Evolutionary conservation across 2,797 vertebrate species (phyloP).

Genomic region (Poecilia gillii): DNA sequence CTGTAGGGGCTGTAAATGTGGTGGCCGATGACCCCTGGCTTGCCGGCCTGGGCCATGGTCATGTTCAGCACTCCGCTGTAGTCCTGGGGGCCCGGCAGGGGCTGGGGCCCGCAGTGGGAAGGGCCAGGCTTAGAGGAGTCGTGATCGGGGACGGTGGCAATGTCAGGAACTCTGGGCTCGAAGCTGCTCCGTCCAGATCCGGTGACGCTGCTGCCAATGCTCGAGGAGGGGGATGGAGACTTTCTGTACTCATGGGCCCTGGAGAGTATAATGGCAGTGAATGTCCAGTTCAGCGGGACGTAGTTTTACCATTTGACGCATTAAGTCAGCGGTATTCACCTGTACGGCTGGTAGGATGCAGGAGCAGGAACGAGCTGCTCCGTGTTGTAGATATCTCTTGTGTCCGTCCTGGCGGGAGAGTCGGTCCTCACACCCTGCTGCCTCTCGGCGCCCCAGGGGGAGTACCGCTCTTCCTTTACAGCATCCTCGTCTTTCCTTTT

Average conservation of each 20-base stretch:
- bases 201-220: slow-evolving; percentile 60
- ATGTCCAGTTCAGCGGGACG: not conserved
- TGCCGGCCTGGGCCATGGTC: slow-evolving; percentile 80
- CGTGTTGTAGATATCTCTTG: slow-evolving; percentile 77
- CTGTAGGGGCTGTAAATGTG: slow-evolving; percentile 84
- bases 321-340: slow-evolving; percentile 66
- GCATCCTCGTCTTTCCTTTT: slow-evolving; percentile 64
- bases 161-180: slow-evolving; percentile 81
- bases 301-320: not conserved
- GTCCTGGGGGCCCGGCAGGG: slow-evolving; percentile 79
- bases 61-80: slow-evolving; percentile 84
- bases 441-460: slow-evolving; percentile 82
- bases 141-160: slow-evolving; percentile 79
- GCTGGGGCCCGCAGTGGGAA: slow-evolving; percentile 70
- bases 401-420: slow-evolving; percentile 70
- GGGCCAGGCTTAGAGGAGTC: slow-evolving; percentile 69
- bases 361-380: slow-evolving; percentile 86
- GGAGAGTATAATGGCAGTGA: not conserved
- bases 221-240: slow-evolving; percentile 81
- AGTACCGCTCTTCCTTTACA: slow-evolving; percentile 81
- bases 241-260: slow-evolving; percentile 85
- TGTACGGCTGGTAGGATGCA: slow-evolving; percentile 82
- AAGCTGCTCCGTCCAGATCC: slow-evolving; percentile 68
- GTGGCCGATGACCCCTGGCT: slow-evolving; percentile 80
- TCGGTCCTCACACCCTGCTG: slow-evolving; percentile 69